Conservation (phyloP, 2,888 invertebrate genomes). For the Masnerella sp. region DNA sequence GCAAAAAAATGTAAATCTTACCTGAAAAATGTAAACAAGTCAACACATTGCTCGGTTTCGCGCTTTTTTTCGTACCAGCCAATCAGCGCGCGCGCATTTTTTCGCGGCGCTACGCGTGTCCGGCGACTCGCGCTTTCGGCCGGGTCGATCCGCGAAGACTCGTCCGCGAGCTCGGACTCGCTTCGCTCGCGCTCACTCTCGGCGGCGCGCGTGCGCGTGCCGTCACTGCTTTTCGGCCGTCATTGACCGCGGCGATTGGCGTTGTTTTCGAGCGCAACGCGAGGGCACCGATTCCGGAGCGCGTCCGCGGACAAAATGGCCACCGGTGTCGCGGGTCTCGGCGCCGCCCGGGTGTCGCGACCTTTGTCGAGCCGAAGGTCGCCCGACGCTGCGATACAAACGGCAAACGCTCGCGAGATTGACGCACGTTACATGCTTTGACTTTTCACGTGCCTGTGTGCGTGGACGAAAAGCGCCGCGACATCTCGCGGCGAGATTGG, state of each 20-base stretch:
- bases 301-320: neutral
- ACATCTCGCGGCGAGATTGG: too few species aligned
- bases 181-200: neutral
- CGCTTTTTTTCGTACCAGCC: slow-evolving; percentile 69
- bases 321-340: neutral
- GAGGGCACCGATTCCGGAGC: neutral
- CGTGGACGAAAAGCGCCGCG: too few species aligned
- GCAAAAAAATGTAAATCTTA: neutral
- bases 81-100: slow-evolving; percentile 64
- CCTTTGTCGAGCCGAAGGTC: neutral
- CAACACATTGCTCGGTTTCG: slow-evolving; percentile 57
- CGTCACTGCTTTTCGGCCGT: slow-evolving; percentile 15
- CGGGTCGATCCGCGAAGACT: slow-evolving; percentile 16
- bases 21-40: slow-evolving; percentile 7
- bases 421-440: too few species aligned
- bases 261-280: neutral
- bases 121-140: neutral
- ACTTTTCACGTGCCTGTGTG: too few species aligned
- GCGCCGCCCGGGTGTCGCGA: neutral
- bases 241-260: neutral
- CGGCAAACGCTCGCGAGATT: too few species aligned
- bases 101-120: slow-evolving; percentile 53
- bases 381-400: too few species aligned
- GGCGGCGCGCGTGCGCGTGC: neutral
- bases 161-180: slow-evolving; percentile 34